Evolutionary conservation across 1,140 invertebrate species (phyloP), one percentile per base, ranked within the genome.

Genomic region (Calephelis nemesis): DNA sequence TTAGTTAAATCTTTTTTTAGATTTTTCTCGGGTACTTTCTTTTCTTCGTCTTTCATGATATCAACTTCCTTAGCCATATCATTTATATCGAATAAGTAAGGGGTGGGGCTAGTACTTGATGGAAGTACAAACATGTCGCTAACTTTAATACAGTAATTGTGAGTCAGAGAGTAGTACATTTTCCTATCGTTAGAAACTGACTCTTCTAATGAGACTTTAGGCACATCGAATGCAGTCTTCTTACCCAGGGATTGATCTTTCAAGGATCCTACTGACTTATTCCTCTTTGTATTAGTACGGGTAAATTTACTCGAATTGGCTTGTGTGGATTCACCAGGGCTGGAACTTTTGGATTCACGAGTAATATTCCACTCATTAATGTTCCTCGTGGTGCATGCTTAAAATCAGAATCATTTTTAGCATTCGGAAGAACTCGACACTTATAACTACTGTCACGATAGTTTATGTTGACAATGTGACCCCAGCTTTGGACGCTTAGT

Each of bases 11-110:
- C 54, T 72, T 80, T 84, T 69, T 86, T 89, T 15, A 72, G 45
- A 68, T 66, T 71, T 71, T 85, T 85, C 4, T 82, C 84, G 7
- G 70, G 11, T 15, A 42, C 7, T 76, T 83, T 86, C 62, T 83
- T 85, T 58, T 67, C 69, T 13, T 84, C 78, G 47, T 84, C 84
- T 63, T 83, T 76, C 52, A 47, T 65, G 40, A 48, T 19, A 65
- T 83, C 73, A 9, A 82, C 64, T 67, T 83, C 82, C 65, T 74
- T 80, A 30, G 76, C n/a, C 73, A 85, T 83, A 64, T 89, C 76
- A 60, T 73, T 73, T 13, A 87, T 62, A 68, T 85, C 74, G 70
- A 87, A 85, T 54, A 87, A 50, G 60, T 87, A 87, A 8, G 70
- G 48, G 62, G 75, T 50, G 45, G 68, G 62, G 62, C 40, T 78